phyloP scores from a whole-genome alignment of 2,113 vertebrate species.

The Nycticebus coucang region DNA sequence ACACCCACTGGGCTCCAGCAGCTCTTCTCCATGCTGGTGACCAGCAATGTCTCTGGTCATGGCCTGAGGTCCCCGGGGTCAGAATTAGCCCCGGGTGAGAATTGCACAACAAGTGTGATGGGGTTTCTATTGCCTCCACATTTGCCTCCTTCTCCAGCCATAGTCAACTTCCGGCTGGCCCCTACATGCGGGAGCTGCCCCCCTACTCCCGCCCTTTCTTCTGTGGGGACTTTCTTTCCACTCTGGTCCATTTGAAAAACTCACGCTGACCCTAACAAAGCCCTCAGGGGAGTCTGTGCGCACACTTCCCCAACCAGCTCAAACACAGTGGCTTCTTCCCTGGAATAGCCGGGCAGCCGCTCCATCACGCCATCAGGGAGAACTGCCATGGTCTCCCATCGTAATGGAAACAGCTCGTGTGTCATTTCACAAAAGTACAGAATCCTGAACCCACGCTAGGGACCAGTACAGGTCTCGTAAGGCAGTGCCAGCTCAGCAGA shows the following conservation, averaged over 20 bases:
- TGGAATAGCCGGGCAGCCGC: too few species aligned
- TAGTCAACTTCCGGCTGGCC: not conserved
- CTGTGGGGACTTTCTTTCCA: accelerated
- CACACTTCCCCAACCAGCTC: not conserved
- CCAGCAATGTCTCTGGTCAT: not conserved
- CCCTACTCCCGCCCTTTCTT: not conserved
- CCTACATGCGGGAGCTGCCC: not conserved
- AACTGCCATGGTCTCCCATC: not conserved
- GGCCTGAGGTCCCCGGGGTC: not conserved
- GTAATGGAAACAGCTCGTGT: accelerated
- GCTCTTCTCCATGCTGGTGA: not conserved
- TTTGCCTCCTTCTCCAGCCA: not conserved
- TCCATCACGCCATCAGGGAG: not conserved
- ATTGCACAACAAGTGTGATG: accelerated
- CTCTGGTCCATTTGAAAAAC: not conserved
- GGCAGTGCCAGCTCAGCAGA: too few species aligned
- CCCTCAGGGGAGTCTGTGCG: not conserved
- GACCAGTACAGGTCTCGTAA: too few species aligned
- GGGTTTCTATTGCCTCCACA: not conserved
- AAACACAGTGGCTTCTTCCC: not conserved
- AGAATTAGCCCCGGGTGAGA: not conserved
- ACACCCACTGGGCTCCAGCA: too few species aligned
- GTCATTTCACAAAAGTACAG: not conserved
- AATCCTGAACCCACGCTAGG: not conserved
- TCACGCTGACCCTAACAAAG: too few species aligned